phyloP scores from a whole-genome alignment of 35 echinoderm and acorn worm genomes.

The Anneissia japonica region DNA sequence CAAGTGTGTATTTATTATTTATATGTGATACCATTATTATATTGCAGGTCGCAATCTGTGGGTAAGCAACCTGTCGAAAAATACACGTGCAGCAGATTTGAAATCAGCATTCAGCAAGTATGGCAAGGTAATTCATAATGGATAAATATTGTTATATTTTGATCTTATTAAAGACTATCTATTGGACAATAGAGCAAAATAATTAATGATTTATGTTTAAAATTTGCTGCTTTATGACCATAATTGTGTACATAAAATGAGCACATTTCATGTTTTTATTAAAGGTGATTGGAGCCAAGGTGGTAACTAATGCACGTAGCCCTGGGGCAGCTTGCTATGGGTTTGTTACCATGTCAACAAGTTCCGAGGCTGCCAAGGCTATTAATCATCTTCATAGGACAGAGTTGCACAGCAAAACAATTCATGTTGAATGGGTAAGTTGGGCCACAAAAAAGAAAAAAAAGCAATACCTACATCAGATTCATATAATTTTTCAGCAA shows the following conservation, averaged over 20 bases:
- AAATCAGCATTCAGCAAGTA: conserved; percentile 98
- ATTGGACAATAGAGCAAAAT: neutral
- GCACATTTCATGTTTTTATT: neutral
- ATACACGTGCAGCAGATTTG: conserved; percentile 82
- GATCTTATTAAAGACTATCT: too few relatives aligned
- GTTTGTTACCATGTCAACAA: conserved; percentile 88
- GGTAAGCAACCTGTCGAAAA: conserved; percentile 93
- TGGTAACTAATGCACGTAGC: conserved; percentile 85
- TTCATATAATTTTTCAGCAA: too few relatives aligned
- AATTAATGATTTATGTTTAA: too few relatives aligned
- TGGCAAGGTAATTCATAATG: conserved; percentile 78
- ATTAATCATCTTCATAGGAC: conserved; percentile 86
- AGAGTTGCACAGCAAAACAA: conserved; percentile 76
- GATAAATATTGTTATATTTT: neutral
- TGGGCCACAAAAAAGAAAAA: too few relatives aligned
- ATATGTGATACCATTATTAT: neutral
- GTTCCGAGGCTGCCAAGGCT: conserved; percentile 74
- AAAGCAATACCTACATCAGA: too few relatives aligned
- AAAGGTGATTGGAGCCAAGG: conserved; percentile 94
- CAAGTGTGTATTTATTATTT: too few relatives aligned
- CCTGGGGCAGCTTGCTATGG: conserved; percentile 90
- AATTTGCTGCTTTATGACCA: neutral
- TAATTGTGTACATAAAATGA: neutral
- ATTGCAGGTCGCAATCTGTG: conserved; percentile 68
- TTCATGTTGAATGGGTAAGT: conserved; percentile 97